Conservation (phyloP, 2,113 vertebrate species). For the Jaculus jaculus region DNA sequence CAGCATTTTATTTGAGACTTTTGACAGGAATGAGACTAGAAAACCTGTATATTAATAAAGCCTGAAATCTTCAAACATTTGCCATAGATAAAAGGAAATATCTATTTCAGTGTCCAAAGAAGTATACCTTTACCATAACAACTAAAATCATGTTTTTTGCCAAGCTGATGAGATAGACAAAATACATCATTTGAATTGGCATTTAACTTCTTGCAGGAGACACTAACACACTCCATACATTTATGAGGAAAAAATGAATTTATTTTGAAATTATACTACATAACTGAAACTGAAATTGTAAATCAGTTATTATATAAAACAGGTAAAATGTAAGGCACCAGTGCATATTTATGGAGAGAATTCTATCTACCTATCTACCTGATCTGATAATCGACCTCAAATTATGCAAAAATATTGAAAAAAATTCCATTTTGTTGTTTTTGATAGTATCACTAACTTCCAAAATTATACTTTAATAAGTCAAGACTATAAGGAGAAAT, state of each 20-base stretch:
- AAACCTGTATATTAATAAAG: not conserved
- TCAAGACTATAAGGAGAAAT: conserved; percentile 9
- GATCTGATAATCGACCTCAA: not conserved
- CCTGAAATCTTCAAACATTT: conserved; percentile 37
- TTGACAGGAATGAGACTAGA: not conserved
- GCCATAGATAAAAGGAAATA: not conserved
- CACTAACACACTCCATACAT: not conserved
- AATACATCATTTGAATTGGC: conserved; percentile 17
- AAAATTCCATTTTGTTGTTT: not conserved
- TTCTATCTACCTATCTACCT: not conserved
- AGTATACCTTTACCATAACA: not conserved
- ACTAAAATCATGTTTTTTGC: conserved; percentile 44
- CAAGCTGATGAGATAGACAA: not conserved
- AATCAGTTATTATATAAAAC: conserved; percentile 21
- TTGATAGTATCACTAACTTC: conserved; percentile 11
- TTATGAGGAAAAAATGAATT: not conserved
- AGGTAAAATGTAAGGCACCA: not conserved
- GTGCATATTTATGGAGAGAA: conserved; percentile 9
- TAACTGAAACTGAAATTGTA: not conserved
- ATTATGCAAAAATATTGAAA: conserved; percentile 13
- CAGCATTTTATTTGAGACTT: conserved; percentile 16
- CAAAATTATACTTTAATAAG: conserved; percentile 25
- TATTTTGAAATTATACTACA: conserved; percentile 43
- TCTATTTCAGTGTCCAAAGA: not conserved
- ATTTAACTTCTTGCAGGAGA: conserved; percentile 23